Conservation (phyloP, 2,113 vertebrate genomes). For the Hemichromis elongatus region DNA sequence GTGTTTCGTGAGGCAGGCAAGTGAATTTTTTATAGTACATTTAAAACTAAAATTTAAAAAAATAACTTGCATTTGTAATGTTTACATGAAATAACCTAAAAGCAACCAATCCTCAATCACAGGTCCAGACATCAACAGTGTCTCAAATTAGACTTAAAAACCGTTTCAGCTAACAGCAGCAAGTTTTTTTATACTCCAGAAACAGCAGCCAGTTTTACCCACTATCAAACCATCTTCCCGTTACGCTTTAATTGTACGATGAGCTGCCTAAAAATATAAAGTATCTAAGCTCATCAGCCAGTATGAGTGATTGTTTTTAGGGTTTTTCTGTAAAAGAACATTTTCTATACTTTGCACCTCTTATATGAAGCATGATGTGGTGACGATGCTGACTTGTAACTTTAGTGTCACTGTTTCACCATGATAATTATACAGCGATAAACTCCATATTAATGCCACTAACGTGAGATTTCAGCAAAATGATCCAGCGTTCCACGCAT, state of each 20-base stretch:
- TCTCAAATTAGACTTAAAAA: rapidly evolving
- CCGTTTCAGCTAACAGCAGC: too few relatives aligned
- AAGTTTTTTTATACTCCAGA: neutral
- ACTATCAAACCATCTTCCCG: neutral
- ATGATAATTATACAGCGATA: neutral
- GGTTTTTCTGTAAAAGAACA: neutral
- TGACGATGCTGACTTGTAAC: neutral
- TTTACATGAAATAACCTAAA: neutral
- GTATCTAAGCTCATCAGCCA: neutral
- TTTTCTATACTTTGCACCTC: neutral
- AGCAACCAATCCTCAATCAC: neutral
- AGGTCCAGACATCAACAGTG: too few relatives aligned
- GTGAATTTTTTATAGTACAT: neutral
- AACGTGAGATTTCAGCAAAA: neutral
- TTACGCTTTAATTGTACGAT: neutral
- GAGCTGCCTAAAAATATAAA: neutral
- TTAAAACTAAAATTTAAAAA: too few relatives aligned
- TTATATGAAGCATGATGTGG: neutral
- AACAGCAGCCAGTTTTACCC: neutral
- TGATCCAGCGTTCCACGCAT: neutral
- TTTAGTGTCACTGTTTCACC: neutral
- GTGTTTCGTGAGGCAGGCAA: neutral
- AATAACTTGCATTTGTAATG: neutral
- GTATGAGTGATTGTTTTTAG: neutral
- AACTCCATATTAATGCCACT: neutral